Evolutionary conservation across 2,888 invertebrate species (phyloP).

Genomic region (Onthophagus sagittarius): DNA sequence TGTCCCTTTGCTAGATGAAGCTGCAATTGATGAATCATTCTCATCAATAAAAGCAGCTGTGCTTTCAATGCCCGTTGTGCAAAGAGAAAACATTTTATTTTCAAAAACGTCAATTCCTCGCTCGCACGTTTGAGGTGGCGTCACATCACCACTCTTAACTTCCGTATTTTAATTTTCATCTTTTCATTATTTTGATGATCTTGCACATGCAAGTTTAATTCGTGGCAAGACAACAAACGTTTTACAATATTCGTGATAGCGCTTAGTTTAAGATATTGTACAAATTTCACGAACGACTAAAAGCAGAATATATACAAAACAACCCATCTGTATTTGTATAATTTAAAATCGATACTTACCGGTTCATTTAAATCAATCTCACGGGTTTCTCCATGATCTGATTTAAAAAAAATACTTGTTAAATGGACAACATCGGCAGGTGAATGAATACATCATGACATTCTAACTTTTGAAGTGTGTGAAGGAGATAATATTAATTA

Average conservation of each 20-base stretch:
- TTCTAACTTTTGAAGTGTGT: not conserved
- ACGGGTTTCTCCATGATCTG: not conserved
- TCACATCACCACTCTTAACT: too few species aligned
- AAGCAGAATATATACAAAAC: slow-evolving; percentile 78
- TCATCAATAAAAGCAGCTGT: too few species aligned
- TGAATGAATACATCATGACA: not conserved
- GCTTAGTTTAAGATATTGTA: slow-evolving; percentile 94
- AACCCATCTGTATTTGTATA: slow-evolving; percentile 62
- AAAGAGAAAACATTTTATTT: too few species aligned
- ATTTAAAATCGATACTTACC: slow-evolving; percentile 13
- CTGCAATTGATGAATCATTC: too few species aligned
- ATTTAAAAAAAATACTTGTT: not conserved
- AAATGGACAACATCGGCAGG: not conserved
- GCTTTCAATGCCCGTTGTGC: too few species aligned
- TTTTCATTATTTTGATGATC: too few species aligned
- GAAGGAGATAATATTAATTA: not conserved
- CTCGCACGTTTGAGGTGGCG: too few species aligned
- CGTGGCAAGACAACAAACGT: slow-evolving; percentile 33
- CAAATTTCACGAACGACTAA: slow-evolving; percentile 83
- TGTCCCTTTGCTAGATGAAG: too few species aligned
- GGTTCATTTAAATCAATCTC: slow-evolving; percentile 2
- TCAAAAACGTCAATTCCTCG: too few species aligned
- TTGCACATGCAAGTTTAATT: too few species aligned
- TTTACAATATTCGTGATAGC: slow-evolving; percentile 81
- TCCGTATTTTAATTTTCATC: too few species aligned